Evolutionary conservation across 2,888 invertebrate genomes (phyloP).

Genomic region (Archips xylosteana): DNA sequence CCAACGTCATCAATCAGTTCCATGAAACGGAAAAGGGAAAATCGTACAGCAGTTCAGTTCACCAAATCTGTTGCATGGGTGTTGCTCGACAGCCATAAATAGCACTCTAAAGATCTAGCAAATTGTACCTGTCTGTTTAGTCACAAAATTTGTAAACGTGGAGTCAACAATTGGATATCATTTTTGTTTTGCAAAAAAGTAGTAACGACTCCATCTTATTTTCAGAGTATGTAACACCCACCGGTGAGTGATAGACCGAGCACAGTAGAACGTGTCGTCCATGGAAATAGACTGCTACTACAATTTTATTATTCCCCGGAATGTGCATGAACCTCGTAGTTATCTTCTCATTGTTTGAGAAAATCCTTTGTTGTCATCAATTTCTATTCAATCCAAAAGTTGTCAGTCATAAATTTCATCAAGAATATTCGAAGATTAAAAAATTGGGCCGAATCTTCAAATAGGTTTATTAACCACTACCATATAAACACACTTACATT

Average conservation of each 20-base stretch:
- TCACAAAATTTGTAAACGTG: constrained; percentile 71
- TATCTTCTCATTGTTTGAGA: constrained; percentile 30
- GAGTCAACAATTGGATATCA: constrained; percentile 80
- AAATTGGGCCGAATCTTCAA: constrained; percentile 3
- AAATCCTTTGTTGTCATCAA: constrained; percentile 14
- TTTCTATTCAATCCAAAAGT: not conserved
- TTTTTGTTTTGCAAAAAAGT: constrained; percentile 63
- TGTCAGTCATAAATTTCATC: not conserved
- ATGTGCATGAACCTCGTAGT: constrained; percentile 42
- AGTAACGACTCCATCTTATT: constrained; percentile 85
- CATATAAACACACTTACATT: constrained; percentile 11
- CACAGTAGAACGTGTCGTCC: constrained; percentile 66
- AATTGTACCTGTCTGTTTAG: constrained; percentile 52
- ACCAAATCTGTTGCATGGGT: constrained; percentile 12
- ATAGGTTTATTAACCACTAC: constrained; percentile 16
- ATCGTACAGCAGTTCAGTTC: not conserved
- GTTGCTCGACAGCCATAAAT: not conserved
- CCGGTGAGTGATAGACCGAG: constrained; percentile 82
- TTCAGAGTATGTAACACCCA: constrained; percentile 85
- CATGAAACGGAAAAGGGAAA: not conserved
- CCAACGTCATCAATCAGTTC: not conserved
- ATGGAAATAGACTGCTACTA: constrained; percentile 33
- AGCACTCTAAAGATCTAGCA: not conserved
- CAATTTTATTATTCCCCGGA: constrained; percentile 33
- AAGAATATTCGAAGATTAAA: not conserved